phyloP scores from a whole-genome alignment of 2,888 invertebrate species.

The Orthosia cruda region DNA sequence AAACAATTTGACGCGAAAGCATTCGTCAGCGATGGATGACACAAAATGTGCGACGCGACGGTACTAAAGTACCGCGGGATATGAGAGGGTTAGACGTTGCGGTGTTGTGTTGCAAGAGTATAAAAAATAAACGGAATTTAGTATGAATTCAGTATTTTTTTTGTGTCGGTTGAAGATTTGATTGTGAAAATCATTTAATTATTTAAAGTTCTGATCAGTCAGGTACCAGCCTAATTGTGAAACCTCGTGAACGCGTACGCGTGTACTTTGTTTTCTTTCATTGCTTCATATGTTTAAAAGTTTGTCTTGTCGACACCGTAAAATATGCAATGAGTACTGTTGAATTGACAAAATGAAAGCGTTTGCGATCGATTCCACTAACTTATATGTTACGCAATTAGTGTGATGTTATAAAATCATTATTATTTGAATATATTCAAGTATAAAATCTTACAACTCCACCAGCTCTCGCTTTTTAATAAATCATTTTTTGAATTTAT shows the following conservation, averaged over 20 bases:
- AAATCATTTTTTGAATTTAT: neutral
- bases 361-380: too few species aligned
- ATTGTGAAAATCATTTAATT: neutral
- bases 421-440: too few species aligned
- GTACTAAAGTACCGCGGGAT: slow-evolving; percentile 46
- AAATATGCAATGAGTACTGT: too few species aligned
- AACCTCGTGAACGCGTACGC: too few species aligned
- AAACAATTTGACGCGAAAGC: slow-evolving; percentile 58
- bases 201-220: neutral
- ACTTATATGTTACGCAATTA: too few species aligned
- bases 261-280: too few species aligned
- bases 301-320: too few species aligned
- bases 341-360: too few species aligned
- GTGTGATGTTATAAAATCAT: too few species aligned
- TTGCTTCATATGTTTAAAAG: too few species aligned
- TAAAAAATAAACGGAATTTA: neutral
- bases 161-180: neutral
- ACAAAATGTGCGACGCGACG: slow-evolving; percentile 54
- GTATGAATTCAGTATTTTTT: neutral
- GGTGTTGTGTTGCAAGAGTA: slow-evolving; percentile 45
- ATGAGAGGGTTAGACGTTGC: slow-evolving; percentile 52
- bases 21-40: slow-evolving; percentile 65
- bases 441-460: neutral
- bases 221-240: too few species aligned
- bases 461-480: neutral